Conservation (phyloP, 2,888 invertebrate species). For the Cryptocheilus praepositus region DNA sequence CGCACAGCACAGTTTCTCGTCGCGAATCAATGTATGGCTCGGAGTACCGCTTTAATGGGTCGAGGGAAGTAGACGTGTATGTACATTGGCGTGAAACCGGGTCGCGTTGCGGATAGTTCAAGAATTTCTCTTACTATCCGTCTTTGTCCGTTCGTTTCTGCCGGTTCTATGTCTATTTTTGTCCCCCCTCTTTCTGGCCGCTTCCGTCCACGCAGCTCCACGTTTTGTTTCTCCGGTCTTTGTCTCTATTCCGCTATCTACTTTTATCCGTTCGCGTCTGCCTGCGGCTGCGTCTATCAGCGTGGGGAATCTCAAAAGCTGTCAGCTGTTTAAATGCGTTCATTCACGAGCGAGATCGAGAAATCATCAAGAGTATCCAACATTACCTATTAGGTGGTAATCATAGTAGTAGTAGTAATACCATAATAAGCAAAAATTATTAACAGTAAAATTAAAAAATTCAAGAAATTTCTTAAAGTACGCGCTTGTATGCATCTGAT, state of each 20-base stretch:
- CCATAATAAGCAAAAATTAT: too few species aligned
- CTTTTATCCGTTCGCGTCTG: neutral
- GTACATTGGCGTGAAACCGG: conserved; percentile 48
- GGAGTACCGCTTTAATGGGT: conserved; percentile 34
- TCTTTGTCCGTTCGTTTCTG: neutral
- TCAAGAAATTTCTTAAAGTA: too few species aligned
- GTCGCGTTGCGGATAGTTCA: conserved; percentile 20
- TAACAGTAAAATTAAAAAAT: too few species aligned
- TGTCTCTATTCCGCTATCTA: neutral
- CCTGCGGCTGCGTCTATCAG: neutral
- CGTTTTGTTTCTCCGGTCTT: neutral
- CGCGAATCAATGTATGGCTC: conserved; percentile 35
- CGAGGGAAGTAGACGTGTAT: conserved; percentile 16
- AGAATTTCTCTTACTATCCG: neutral
- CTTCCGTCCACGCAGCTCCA: neutral
- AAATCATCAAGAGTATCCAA: too few species aligned
- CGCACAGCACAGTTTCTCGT: conserved; percentile 47
- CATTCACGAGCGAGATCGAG: too few species aligned
- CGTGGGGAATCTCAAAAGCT: too few species aligned
- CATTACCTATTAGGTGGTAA: too few species aligned
- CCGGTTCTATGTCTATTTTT: neutral
- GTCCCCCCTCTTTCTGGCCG: too few species aligned
- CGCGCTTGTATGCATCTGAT: too few species aligned
- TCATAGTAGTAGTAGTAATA: too few species aligned
- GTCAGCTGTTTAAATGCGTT: too few species aligned